These are phyloP conservation scores for Cordilura impudica DNA, from an alignment of 2,888 invertebrate genomes.

Conservation along the genomic window DNA sequence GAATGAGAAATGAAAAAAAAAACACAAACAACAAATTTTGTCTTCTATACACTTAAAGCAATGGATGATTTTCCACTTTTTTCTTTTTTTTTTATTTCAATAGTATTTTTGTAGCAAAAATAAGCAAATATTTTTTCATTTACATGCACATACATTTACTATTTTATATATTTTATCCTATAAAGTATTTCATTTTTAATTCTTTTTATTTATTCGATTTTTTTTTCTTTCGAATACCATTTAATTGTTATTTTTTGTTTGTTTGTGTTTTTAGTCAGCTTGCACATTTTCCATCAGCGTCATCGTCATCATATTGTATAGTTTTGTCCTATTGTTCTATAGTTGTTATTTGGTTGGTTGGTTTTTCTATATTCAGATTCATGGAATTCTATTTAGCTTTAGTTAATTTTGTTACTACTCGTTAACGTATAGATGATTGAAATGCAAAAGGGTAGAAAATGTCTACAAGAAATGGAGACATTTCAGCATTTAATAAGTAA, in stretches of 20 bases:
- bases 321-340: constrained; percentile 10
- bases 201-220: not conserved
- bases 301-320: not conserved
- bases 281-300: not conserved
- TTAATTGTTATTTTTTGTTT: not conserved
- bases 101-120: not conserved
- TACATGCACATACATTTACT: not conserved
- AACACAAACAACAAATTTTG: not conserved
- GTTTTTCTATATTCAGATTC: not conserved
- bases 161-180: not conserved
- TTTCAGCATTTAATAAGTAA: too few relatives aligned
- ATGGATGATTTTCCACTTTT: not conserved
- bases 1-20: not conserved
- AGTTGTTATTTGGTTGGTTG: constrained; percentile 8
- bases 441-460: too few relatives aligned
- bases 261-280: not conserved
- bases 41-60: not conserved
- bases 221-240: not conserved
- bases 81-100: not conserved
- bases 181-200: not conserved
- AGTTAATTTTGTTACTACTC: too few relatives aligned
- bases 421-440: too few relatives aligned
- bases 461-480: too few relatives aligned
- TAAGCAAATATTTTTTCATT: not conserved
- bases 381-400: not conserved